phyloP scores from a whole-genome alignment of 2,888 invertebrate genomes.

The Phytoseiulus persimilis region DNA sequence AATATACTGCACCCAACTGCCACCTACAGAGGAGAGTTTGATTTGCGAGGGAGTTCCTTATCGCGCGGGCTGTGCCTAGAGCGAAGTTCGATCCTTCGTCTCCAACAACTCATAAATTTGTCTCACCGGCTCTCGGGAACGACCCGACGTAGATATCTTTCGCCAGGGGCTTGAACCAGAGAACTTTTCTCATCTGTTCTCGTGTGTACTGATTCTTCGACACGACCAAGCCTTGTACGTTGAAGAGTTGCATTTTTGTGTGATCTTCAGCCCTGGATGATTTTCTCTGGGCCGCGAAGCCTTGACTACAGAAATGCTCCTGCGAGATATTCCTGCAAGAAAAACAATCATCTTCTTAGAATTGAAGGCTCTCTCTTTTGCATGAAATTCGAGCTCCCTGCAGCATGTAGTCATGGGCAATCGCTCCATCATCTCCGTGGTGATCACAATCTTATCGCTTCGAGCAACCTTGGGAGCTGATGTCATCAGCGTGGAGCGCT shows the following conservation, averaged over 20 bases:
- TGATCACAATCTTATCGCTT: background rate
- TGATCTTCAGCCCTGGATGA: background rate
- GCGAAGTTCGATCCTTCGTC: no score
- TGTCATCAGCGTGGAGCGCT: background rate
- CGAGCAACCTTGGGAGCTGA: background rate
- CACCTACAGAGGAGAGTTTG: background rate
- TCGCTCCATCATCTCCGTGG: background rate
- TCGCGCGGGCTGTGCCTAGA: no score
- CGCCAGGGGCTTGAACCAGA: slow-evolving; percentile 25
- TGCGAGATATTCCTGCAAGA: background rate
- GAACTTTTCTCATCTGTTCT: slow-evolving; percentile 32
- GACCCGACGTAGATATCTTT: slow-evolving; percentile 36
- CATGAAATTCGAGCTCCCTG: background rate
- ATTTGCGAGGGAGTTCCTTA: no score
- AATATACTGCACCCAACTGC: slow-evolving; percentile 31
- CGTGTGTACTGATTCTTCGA: slow-evolving; percentile 7
- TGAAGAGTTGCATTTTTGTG: slow-evolving; percentile 8
- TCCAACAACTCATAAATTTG: background rate
- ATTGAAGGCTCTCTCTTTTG: background rate
- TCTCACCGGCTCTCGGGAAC: slow-evolving; percentile 33
- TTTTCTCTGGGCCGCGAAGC: background rate
- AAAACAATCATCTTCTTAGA: background rate
- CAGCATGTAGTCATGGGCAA: background rate
- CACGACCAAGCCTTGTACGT: slow-evolving; percentile 30
- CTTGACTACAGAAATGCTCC: background rate